These are phyloP conservation scores for Sphaerodactylus townsendi DNA, from an alignment of 2,113 vertebrate genomes.

Conservation along the genomic window DNA sequence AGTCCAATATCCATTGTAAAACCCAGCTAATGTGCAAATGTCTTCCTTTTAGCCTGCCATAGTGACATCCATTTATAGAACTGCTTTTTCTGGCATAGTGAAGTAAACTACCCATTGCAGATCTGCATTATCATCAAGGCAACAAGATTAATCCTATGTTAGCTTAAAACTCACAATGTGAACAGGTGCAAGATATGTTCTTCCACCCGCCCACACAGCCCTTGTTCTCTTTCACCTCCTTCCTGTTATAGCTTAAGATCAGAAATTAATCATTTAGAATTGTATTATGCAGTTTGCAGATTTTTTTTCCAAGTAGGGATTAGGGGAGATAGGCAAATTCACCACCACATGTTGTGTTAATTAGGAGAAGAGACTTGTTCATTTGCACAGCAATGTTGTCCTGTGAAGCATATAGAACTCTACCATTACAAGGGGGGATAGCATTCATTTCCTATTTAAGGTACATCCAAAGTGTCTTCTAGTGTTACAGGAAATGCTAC, in stretches of 20 bases:
- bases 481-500: neutral
- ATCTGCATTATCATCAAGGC: neutral
- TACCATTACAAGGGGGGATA: neutral
- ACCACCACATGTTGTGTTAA: neutral
- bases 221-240: neutral
- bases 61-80: neutral
- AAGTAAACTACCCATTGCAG: neutral
- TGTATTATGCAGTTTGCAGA: neutral
- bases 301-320: neutral
- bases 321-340: neutral
- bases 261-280: constrained; percentile 14
- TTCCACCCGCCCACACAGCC: neutral
- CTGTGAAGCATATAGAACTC: neutral
- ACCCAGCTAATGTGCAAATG: neutral
- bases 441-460: neutral
- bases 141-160: neutral
- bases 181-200: neutral
- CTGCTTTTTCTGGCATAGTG: neutral
- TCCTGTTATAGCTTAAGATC: neutral
- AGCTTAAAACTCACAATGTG: neutral
- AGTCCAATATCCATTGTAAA: neutral
- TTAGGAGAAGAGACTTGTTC: neutral
- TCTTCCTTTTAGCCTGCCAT: neutral
- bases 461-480: neutral
- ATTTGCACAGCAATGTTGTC: neutral